phyloP scores from a whole-genome alignment of 2,888 invertebrate species.

The Seira sanloemensis region DNA sequence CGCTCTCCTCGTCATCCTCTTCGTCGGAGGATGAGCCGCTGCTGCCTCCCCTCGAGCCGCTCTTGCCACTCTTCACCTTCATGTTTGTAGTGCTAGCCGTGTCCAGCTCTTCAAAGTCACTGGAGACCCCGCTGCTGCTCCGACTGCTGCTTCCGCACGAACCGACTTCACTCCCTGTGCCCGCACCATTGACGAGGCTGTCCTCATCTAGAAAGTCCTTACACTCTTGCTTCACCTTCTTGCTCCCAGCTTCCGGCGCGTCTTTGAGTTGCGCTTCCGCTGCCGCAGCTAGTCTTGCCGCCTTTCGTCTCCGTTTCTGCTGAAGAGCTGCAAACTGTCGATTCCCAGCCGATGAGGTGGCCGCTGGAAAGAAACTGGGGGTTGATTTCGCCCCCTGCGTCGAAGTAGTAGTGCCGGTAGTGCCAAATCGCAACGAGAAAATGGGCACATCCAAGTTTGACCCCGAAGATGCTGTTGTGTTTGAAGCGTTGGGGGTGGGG shows the following conservation, averaged over 20 bases:
- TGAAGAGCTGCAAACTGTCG: slow-evolving; percentile 53
- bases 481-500: background rate
- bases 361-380: background rate
- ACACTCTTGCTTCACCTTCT: background rate
- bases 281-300: slow-evolving; percentile 34
- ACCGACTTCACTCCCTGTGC: slow-evolving; percentile 18
- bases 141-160: slow-evolving; percentile 59
- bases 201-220: slow-evolving; percentile 48
- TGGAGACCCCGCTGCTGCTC: slow-evolving; percentile 63
- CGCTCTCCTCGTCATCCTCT: slow-evolving; percentile 58
- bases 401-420: background rate
- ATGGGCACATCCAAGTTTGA: background rate
- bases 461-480: background rate
- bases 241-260: background rate
- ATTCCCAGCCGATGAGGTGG: slow-evolving; percentile 36
- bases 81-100: slow-evolving; percentile 30
- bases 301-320: slow-evolving; percentile 57
- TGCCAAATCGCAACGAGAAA: background rate
- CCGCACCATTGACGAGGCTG: slow-evolving; percentile 44
- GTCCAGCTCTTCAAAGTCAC: slow-evolving; percentile 62
- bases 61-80: slow-evolving; percentile 32
- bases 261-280: slow-evolving; percentile 24
- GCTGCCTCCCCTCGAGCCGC: slow-evolving; percentile 31
- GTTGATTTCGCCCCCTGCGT: background rate
- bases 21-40: slow-evolving; percentile 52